A percentile compares a stretch with the other conserved stretches of the same genome.
phyloP scores from a whole-genome alignment of 2,797 vertebrate genomes.

The Phoxinus dragarum region DNA sequence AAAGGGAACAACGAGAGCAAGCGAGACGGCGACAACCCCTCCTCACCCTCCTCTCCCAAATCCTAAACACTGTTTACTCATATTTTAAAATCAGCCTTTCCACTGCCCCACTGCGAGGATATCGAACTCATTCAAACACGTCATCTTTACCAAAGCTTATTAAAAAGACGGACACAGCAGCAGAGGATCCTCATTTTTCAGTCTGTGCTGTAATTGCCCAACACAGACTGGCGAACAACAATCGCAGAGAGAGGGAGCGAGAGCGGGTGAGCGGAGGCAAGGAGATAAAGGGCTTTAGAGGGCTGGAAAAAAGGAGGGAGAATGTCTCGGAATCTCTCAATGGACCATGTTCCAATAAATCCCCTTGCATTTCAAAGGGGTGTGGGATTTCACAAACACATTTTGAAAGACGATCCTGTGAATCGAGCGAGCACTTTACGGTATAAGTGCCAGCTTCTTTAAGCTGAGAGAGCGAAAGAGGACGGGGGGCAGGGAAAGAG shows the following conservation, averaged over 20 bases:
- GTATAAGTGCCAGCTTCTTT: slow-evolving; percentile 67
- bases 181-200: slow-evolving; percentile 46
- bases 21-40: slow-evolving; percentile 21
- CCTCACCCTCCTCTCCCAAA: slow-evolving; percentile 63
- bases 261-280: slow-evolving; percentile 34
- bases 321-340: slow-evolving; percentile 77
- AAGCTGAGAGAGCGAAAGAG: slow-evolving; percentile 54
- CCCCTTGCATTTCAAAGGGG: slow-evolving; percentile 70
- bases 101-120: slow-evolving; percentile 75
- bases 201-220: slow-evolving; percentile 78
- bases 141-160: slow-evolving; percentile 85
- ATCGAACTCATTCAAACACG: slow-evolving; percentile 82
- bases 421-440: slow-evolving; percentile 71
- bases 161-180: slow-evolving; percentile 79
- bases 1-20: slow-evolving; percentile 30
- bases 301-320: slow-evolving; percentile 37
- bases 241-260: slow-evolving; percentile 71
- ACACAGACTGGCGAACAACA: slow-evolving; percentile 78
- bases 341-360: slow-evolving; percentile 80
- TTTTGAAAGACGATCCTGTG: slow-evolving; percentile 74
- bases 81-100: slow-evolving; percentile 77
- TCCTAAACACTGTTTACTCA: slow-evolving; percentile 76
- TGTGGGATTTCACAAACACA: slow-evolving; percentile 77
- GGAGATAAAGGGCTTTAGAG: slow-evolving; percentile 67
- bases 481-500: slow-evolving; percentile 29